Percentiles rank a stretch among this genome's conserved stretches.
Evolutionary conservation across 2,113 vertebrate species (phyloP).

Genomic region (Odontophorus gujanensis): DNA sequence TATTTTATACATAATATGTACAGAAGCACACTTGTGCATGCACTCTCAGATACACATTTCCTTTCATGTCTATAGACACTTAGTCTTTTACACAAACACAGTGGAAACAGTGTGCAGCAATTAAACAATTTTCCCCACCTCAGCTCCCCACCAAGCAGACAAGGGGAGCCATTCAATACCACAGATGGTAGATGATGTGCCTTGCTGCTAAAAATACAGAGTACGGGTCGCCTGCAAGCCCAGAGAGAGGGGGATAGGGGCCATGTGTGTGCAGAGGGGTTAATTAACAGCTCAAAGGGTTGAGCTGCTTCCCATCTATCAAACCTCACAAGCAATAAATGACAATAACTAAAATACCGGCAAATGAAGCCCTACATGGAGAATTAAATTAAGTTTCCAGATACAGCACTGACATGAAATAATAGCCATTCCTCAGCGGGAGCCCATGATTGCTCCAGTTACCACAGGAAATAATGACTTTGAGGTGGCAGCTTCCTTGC

Average conservation of each 20-base stretch:
- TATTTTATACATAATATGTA: not conserved
- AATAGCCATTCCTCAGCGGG: conserved; percentile 54
- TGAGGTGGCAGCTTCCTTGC: conserved; percentile 11
- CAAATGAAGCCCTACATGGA: conserved; percentile 62
- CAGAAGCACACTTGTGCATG: not conserved
- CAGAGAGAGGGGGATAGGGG: conserved; percentile 33
- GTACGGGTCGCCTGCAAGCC: not conserved
- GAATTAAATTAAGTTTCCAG: conserved; percentile 71
- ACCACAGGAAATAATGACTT: conserved; percentile 67
- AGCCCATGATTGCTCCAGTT: conserved; percentile 43
- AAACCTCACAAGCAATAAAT: conserved; percentile 67
- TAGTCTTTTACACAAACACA: not conserved
- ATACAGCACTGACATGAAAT: conserved; percentile 45
- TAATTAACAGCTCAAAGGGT: conserved; percentile 74
- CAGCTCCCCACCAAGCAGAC: conserved; percentile 20
- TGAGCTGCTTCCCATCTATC: conserved; percentile 64
- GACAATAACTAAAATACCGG: conserved; percentile 69
- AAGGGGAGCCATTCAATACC: conserved; percentile 39
- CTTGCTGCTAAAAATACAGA: conserved; percentile 55
- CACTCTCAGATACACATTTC: not conserved
- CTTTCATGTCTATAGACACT: not conserved
- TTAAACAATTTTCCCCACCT: conserved; percentile 47
- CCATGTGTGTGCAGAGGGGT: conserved; percentile 55
- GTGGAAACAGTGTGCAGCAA: conserved; percentile 40
- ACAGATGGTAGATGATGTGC: conserved; percentile 53